Base-by-base conservation (phyloP, 2,113 vertebrate species). In the Thermophis baileyi region DNA sequence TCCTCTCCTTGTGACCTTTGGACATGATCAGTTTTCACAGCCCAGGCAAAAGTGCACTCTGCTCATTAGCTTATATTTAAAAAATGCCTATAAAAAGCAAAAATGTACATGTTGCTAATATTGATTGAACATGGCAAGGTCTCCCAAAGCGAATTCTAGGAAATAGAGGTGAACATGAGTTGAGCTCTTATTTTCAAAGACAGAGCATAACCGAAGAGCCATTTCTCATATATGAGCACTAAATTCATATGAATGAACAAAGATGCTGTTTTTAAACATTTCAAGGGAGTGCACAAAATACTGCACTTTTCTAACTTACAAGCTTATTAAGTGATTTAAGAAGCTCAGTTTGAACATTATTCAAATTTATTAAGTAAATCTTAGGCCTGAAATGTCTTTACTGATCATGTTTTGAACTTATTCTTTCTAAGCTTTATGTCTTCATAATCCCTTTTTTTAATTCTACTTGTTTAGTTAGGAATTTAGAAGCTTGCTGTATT, bases 361-460 rank as follows among this genome's bases (percentile, higher is more conserved):
- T 95, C 20, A 91, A 81, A 90, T 94, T 94, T 96, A 95, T 90
- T 94, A 96, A 90, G 25, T 94, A 96, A 96, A 94, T 93, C 44
- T 94, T 93, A 94, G 24, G 89, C 87, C 85, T 95, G 93, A 94
- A 95, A 95, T 96, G 5, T 90, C 94, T 93, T 97, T 96, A 91
- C 54, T 89, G 92, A 95, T 97, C 93, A 95, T 94, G 81, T 91
- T 97, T 95, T 95, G 85, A 96, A 96, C 91, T 95, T 87, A 94
- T 94, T 96, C 90, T 53, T 95, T 47, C 74, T 96, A 96, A 96
- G 93, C 91, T 96, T 97, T 95, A 85, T 91, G 93, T 24, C 35
- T 95, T 94, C 74, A 88, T 97, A 98, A 97, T 97, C 94, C 90
- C 46, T 94, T 96, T 74, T 96, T 97, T 95, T 30, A 96, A 94